These are phyloP conservation scores for Edolisoma coerulescens DNA, from an alignment of 2,113 vertebrate genomes.

Conservation along the genomic window DNA sequence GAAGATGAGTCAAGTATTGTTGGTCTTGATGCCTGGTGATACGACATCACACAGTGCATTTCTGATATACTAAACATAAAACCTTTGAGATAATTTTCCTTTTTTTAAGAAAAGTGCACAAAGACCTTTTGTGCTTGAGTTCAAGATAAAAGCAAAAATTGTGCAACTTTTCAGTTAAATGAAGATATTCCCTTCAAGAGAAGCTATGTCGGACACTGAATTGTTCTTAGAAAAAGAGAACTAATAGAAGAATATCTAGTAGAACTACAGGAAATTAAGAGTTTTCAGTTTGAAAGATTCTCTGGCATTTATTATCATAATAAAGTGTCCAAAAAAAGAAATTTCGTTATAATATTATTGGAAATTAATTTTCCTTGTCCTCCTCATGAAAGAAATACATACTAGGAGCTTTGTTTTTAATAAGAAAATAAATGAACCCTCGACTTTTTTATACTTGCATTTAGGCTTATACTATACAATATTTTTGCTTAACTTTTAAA, in stretches of 20 bases:
- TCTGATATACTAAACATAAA: neutral
- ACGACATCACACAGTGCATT: neutral
- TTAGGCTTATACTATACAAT: neutral
- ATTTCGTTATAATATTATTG: neutral
- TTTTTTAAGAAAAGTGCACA: neutral
- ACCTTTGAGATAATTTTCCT: neutral
- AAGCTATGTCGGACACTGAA: neutral
- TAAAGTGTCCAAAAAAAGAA: neutral
- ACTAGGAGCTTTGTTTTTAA: neutral
- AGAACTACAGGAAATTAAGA: neutral
- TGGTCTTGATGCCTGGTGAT: neutral
- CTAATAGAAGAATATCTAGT: neutral
- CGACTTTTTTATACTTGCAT: neutral
- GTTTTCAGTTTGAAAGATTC: neutral
- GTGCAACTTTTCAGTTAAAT: neutral
- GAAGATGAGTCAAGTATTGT: neutral
- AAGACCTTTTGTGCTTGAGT: neutral
- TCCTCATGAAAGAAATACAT: neutral
- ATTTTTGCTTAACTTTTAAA: neutral
- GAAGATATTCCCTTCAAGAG: neutral
- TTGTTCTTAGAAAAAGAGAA: neutral
- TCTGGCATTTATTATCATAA: neutral
- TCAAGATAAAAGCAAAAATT: neutral
- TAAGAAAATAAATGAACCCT: neutral
- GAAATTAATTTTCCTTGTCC: neutral